phyloP scores from a whole-genome alignment of 2,113 vertebrate species.

The Grantiella picta region DNA sequence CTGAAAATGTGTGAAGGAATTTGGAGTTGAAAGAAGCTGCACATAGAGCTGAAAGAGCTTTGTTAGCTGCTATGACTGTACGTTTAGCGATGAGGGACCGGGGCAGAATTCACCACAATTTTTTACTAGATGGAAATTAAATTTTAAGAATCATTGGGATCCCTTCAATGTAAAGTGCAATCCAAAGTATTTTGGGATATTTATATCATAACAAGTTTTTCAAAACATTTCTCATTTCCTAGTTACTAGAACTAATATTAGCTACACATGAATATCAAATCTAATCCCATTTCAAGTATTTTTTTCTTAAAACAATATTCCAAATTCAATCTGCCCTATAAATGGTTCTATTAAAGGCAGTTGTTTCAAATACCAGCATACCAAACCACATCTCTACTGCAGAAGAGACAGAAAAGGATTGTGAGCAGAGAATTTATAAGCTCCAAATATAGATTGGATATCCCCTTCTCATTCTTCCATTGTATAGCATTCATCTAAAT shows the following conservation, averaged over 20 bases:
- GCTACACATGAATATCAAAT: neutral
- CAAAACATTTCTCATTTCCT: constrained; percentile 32
- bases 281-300: neutral
- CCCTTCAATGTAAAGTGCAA: neutral
- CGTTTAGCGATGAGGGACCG: accelerated
- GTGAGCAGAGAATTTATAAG: neutral
- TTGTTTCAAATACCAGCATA: constrained; percentile 45
- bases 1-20: neutral
- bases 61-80: neutral
- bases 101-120: neutral
- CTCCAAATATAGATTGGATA: neutral
- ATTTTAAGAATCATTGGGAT: constrained; percentile 1
- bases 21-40: neutral
- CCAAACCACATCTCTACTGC: neutral
- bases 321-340: neutral
- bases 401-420: neutral
- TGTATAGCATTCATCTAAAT: neutral
- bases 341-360: constrained; percentile 1
- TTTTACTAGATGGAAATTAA: constrained; percentile 8
- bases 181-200: neutral
- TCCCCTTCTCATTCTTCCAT: neutral
- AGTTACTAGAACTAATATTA: constrained; percentile 32
- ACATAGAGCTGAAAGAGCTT: neutral
- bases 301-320: neutral
- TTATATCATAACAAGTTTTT: neutral